Percentiles rank a stretch among this genome's conserved stretches.
phyloP scores from a whole-genome alignment of 2,888 invertebrate species.

The Drosophila ezoana region DNA sequence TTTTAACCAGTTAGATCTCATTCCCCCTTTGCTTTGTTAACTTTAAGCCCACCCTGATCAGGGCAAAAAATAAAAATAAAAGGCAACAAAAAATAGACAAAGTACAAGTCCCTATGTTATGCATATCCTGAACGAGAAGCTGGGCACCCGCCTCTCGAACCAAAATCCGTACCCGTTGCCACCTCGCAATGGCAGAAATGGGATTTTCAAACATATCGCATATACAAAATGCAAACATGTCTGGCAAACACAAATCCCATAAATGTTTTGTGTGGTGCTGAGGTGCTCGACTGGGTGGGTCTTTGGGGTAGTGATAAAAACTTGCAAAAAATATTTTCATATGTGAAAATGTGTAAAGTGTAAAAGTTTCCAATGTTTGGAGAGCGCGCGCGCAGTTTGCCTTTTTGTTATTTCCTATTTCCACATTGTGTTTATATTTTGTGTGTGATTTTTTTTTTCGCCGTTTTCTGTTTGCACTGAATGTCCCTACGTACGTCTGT shows the following conservation, averaged over 20 bases:
- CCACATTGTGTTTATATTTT: constrained; percentile 58
- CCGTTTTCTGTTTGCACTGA: constrained; percentile 31
- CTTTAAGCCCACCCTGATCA: constrained; percentile 2
- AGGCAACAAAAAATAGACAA: not conserved
- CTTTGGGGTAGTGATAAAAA: constrained; percentile 65
- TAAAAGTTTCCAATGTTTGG: constrained; percentile 64
- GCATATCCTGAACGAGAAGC: constrained; percentile 16
- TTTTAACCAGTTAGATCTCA: not conserved
- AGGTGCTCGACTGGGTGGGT: constrained; percentile 2
- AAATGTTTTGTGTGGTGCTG: constrained; percentile 67
- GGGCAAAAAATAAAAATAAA: not conserved
- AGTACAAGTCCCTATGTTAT: constrained; percentile 5
- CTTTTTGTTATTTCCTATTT: constrained; percentile 60
- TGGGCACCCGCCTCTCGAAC: constrained; percentile 8
- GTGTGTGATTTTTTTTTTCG: not conserved
- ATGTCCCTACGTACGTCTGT: constrained; percentile 23
- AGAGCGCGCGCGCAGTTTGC: constrained; percentile 19
- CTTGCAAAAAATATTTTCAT: constrained; percentile 76
- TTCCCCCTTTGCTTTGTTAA: constrained; percentile 1
- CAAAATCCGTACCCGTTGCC: constrained; percentile 14
- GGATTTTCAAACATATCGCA: constrained; percentile 79
- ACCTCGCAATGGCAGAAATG: constrained; percentile 53
- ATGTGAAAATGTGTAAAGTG: constrained; percentile 78
- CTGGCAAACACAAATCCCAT: constrained; percentile 82
- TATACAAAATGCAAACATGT: constrained; percentile 80